These are phyloP conservation scores for Listronotus oregonensis DNA, from an alignment of 1,140 invertebrate species.

Conservation along the genomic window DNA sequence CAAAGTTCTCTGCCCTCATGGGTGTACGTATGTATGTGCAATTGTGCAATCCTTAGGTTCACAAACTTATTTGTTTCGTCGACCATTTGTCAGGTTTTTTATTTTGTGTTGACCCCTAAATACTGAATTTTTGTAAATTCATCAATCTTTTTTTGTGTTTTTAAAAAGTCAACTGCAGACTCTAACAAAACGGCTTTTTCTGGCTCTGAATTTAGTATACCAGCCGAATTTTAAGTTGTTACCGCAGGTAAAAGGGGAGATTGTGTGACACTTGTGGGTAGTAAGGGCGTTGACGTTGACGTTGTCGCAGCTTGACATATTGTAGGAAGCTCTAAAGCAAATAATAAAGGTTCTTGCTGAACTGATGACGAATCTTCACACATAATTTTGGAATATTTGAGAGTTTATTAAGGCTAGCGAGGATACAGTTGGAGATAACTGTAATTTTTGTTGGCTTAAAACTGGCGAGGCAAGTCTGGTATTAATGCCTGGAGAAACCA, in stretches of 20 bases:
- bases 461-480: conserved; percentile 40
- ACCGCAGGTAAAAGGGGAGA: conserved; percentile 33
- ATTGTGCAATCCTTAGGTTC: too few relatives aligned
- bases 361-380: conserved; percentile 51
- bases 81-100: too few relatives aligned
- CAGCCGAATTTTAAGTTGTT: conserved; percentile 53
- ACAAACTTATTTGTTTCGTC: too few relatives aligned
- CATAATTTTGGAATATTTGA: conserved; percentile 63
- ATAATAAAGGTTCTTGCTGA: conserved; percentile 53
- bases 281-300: conserved; percentile 17
- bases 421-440: conserved; percentile 36
- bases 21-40: too few relatives aligned
- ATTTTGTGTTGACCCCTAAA: too few relatives aligned
- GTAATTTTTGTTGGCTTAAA: conserved; percentile 16
- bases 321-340: conserved; percentile 35
- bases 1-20: too few relatives aligned
- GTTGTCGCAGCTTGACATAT: conserved; percentile 36
- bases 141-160: conserved; percentile 53
- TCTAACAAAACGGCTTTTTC: conserved; percentile 70
- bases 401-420: conserved; percentile 67
- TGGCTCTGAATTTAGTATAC: conserved; percentile 60
- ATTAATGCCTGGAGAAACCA: conserved; percentile 48
- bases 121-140: conserved; percentile 17
- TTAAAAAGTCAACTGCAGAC: conserved; percentile 65
- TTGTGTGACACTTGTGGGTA: conserved; percentile 27